Conservation (phyloP, 2,888 invertebrate genomes). For the Dasysyrphus tricinctus region DNA sequence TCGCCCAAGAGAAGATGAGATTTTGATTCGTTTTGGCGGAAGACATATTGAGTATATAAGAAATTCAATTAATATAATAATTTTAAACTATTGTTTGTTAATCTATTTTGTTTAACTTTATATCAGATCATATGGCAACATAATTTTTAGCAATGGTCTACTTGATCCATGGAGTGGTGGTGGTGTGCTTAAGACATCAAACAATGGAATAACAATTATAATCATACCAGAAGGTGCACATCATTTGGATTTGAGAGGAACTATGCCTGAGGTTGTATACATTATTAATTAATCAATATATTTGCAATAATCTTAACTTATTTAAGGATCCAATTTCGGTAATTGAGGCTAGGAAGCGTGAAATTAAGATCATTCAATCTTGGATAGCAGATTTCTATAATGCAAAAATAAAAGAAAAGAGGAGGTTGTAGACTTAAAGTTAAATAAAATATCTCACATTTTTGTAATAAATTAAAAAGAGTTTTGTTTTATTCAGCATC, state of each 20-base stretch:
- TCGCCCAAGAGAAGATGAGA: conserved; percentile 87
- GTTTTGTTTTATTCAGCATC: neutral
- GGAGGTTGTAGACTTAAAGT: conserved; percentile 11
- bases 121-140: conserved; percentile 86
- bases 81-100: too few relatives aligned
- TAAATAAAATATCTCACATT: neutral
- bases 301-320: neutral
- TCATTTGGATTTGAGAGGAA: conserved; percentile 91
- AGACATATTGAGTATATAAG: conserved; percentile 86
- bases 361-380: conserved; percentile 78
- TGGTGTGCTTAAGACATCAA: conserved; percentile 89
- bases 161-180: conserved; percentile 95
- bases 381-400: conserved; percentile 75
- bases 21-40: conserved; percentile 92
- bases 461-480: neutral
- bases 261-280: conserved; percentile 68
- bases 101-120: conserved; percentile 7
- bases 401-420: conserved; percentile 24
- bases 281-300: neutral
- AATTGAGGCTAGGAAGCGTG: conserved; percentile 78
- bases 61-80: conserved; percentile 78
- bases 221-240: conserved; percentile 93
- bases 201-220: conserved; percentile 87
- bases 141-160: conserved; percentile 93
- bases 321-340: conserved; percentile 80